Evolutionary conservation across 2,797 vertebrate species (phyloP).

Genomic region (Merluccius polli): DNA sequence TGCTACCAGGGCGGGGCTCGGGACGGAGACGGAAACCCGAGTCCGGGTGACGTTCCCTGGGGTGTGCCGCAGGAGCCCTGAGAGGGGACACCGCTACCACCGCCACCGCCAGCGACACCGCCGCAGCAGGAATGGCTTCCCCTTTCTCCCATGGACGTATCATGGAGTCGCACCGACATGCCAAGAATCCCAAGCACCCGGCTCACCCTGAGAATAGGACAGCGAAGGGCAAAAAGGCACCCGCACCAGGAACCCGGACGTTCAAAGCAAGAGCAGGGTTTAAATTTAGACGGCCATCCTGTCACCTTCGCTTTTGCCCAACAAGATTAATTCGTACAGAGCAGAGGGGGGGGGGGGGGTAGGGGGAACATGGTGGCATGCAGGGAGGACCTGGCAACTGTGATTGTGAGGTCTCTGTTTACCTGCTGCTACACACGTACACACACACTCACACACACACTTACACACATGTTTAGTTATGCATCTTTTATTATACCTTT

Average conservation of each 20-base stretch:
- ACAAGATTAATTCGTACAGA: slow-evolving; percentile 17
- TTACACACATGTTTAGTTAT: too few species aligned
- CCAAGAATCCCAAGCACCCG: slow-evolving; percentile 50
- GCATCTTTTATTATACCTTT: too few species aligned
- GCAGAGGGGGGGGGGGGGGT: neutral
- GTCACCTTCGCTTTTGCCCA: slow-evolving; percentile 45
- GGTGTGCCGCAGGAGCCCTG: slow-evolving; percentile 42
- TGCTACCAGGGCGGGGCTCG: slow-evolving; percentile 33
- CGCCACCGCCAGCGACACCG: slow-evolving; percentile 7
- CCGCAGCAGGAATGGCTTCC: too few species aligned
- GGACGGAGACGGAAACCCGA: slow-evolving; percentile 57
- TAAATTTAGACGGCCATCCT: slow-evolving; percentile 48
- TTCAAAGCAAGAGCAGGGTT: slow-evolving; percentile 22
- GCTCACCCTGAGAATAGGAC: slow-evolving; percentile 18
- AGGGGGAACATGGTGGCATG: neutral
- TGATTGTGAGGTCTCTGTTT: slow-evolving; percentile 18
- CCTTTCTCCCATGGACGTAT: too few species aligned
- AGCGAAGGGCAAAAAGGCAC: slow-evolving; percentile 12
- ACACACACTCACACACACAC: slow-evolving; percentile 9
- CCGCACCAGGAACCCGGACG: slow-evolving; percentile 25
- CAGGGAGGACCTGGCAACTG: slow-evolving; percentile 8
- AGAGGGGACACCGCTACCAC: slow-evolving; percentile 32
- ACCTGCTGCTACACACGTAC: slow-evolving; percentile 23
- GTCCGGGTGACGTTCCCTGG: slow-evolving; percentile 46
- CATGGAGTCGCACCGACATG: slow-evolving; percentile 29